Conservation (phyloP, 2,888 invertebrate genomes). For the Drosophila testacea region DNA sequence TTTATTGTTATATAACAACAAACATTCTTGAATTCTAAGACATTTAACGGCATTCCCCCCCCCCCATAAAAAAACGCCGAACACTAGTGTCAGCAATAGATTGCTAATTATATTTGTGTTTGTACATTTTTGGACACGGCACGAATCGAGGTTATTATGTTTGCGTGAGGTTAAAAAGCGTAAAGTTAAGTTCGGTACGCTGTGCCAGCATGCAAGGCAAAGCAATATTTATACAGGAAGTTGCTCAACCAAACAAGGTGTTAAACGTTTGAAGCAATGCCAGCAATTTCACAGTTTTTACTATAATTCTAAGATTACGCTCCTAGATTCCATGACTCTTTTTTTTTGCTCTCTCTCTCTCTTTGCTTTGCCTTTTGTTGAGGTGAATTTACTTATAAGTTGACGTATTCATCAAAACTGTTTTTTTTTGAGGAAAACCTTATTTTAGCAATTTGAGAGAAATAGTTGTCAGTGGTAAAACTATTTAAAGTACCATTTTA, state of each 20-base stretch:
- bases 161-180: conserved; percentile 43
- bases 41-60: too few species aligned
- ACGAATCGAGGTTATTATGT: conserved; percentile 11
- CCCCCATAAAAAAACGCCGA: too few species aligned
- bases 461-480: too few species aligned
- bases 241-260: conserved; percentile 41
- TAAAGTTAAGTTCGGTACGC: conserved; percentile 38
- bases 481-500: too few species aligned
- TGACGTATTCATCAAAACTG: too few species aligned
- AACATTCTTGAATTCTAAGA: too few species aligned
- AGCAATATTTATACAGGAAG: conserved; percentile 20
- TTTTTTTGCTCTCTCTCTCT: neutral
- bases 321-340: conserved; percentile 2
- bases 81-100: neutral
- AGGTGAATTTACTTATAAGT: too few species aligned
- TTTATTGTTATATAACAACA: too few species aligned
- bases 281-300: conserved; percentile 43
- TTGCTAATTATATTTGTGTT: conserved; percentile 18
- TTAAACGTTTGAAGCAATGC: conserved; percentile 35
- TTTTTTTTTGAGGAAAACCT: too few species aligned
- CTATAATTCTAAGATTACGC: conserved; percentile 40
- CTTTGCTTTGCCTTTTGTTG: conserved; percentile 6
- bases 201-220: conserved; percentile 25
- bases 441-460: too few species aligned
- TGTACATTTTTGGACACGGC: conserved; percentile 7